Percentiles rank a stretch among this genome's conserved stretches.
Conservation (phyloP, 2,888 invertebrate species). For the Melikaiella ostensackeni region DNA sequence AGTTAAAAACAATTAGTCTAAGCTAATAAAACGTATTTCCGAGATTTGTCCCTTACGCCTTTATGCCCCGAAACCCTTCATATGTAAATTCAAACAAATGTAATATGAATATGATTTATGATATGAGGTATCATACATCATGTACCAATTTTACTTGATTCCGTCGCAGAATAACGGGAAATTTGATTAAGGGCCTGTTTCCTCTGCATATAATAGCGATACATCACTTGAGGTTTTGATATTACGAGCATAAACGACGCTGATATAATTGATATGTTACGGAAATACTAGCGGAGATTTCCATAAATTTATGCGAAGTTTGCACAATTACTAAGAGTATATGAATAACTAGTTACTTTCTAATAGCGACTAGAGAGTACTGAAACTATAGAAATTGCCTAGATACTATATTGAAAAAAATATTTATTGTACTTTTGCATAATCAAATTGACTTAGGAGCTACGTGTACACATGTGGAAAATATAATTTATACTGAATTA, state of each 20-base stretch:
- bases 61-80: too few species aligned
- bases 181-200: background rate
- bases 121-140: too few species aligned
- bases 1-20: too few species aligned
- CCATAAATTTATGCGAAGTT: background rate
- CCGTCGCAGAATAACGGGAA: background rate
- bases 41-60: too few species aligned
- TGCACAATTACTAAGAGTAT: background rate
- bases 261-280: background rate
- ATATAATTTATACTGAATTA: background rate
- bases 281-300: conserved; percentile 8
- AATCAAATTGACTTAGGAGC: background rate
- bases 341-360: background rate
- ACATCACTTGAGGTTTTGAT: background rate
- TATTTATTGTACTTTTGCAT: background rate
- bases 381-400: background rate
- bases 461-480: background rate
- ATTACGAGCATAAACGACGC: background rate
- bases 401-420: too few species aligned
- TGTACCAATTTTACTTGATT: background rate
- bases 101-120: too few species aligned
- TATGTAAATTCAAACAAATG: too few species aligned
- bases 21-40: too few species aligned
- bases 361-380: background rate
- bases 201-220: background rate